A percentile compares a stretch with the other conserved stretches of the same genome.
Evolutionary conservation across 2,797 vertebrate genomes (phyloP).

Genomic region (Alcedo atthis): DNA sequence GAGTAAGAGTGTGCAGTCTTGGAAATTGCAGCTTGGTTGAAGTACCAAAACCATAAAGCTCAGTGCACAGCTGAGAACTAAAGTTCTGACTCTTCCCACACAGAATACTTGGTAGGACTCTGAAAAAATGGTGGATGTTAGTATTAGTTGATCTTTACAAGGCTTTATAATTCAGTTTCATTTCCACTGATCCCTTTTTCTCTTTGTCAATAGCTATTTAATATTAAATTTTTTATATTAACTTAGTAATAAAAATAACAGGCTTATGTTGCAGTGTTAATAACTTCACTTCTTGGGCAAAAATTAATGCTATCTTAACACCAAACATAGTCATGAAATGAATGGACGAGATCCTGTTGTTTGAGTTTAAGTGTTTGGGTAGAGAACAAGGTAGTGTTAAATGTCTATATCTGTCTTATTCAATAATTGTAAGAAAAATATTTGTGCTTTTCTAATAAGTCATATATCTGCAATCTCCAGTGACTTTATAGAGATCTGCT

Average conservation of each 20-base stretch:
- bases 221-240: too few species aligned
- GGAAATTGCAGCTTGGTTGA: not conserved
- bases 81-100: too few species aligned
- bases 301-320: not conserved
- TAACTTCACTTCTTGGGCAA: too few species aligned
- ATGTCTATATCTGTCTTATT: not conserved
- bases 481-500: not conserved
- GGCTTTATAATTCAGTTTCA: not conserved
- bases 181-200: not conserved
- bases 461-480: not conserved
- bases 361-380: not conserved
- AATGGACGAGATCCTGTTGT: not conserved
- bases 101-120: not conserved
- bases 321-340: not conserved
- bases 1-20: not conserved
- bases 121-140: not conserved
- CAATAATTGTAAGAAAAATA: not conserved
- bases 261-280: not conserved
- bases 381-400: not conserved
- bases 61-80: too few species aligned
- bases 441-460: not conserved
- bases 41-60: not conserved
- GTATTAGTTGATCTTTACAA: not conserved
- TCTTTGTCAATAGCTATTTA: not conserved
- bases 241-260: not conserved